Evolutionary conservation across 2,888 invertebrate species (phyloP), one percentile per base, ranked within the genome.

Genomic region (Graphium colonna): DNA sequence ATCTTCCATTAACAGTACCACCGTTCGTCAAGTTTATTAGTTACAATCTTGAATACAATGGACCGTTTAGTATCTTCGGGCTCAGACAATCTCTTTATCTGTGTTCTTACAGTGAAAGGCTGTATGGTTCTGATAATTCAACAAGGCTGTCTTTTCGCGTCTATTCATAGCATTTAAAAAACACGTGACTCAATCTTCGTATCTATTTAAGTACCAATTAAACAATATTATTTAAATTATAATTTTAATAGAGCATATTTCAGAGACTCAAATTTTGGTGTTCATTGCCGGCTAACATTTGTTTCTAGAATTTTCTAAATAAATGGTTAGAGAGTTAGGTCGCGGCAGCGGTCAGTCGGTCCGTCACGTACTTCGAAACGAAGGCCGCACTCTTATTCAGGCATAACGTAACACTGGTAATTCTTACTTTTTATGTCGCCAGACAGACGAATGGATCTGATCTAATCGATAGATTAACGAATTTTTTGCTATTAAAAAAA

Each of bases 371-470:
- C 50, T 36, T 13, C 48, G 12, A 44, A 44, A 52, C 33, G 65
- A 72, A 75, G 73, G 72, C 66, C 63, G 53, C 43, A 46, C 10
- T 60, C 57, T 60, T 63, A 39, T 54, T 54, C 40, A 33, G 8
- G 17, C 39, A 50, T 41, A 50, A 54, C 54, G 45, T 50, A 54
- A 54, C 28, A 46, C 44, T 40, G 33, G 36, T 50, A 54, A 50
- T 50, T n/a, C 26, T 36, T 31, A 44, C 10, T 18, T 17, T 44
- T 49, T 44, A 28, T 53, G 31, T 48, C 49, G 33, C 49, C 53
- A 53, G 49, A 44, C 15, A 26, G 18, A 10, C 9, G 40, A 40
- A 44, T 10, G 5, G n/a, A 42, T 17, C 26, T 3, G 33, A 1
- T 15, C 40, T 44, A 43, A 21, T 7, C 16, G 41, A 21, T 5